phyloP scores from a whole-genome alignment of 2,888 invertebrate species.

The Rugalucina vietnamica region DNA sequence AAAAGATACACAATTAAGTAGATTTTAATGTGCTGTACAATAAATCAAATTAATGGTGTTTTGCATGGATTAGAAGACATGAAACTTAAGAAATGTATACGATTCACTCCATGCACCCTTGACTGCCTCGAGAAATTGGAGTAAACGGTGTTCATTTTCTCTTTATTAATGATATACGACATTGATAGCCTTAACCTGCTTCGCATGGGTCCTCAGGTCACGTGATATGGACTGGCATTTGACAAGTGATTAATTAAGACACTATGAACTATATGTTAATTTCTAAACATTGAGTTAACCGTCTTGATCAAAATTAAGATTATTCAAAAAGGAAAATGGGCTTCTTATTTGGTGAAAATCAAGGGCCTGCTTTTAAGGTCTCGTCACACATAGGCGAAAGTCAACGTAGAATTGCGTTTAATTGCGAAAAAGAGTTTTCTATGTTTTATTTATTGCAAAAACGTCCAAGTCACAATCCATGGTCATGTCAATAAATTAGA shows the following conservation, averaged over 20 bases:
- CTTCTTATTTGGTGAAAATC: too few species aligned
- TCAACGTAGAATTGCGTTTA: too few species aligned
- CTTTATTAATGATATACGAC: slow-evolving; percentile 10
- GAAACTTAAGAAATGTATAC: background rate
- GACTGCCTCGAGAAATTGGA: background rate
- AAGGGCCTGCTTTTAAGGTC: too few species aligned
- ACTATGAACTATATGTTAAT: background rate
- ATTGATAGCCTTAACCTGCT: background rate
- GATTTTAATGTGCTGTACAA: background rate
- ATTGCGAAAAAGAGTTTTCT: too few species aligned
- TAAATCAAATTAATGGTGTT: slow-evolving; percentile 6
- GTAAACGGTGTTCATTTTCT: background rate
- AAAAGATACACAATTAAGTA: background rate
- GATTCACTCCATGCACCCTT: slow-evolving; percentile 1
- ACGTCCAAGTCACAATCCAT: too few species aligned
- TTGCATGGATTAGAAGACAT: background rate
- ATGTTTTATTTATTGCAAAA: too few species aligned
- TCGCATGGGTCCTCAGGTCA: background rate
- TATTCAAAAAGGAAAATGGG: too few species aligned
- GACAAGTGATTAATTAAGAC: background rate
- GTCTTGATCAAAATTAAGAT: too few species aligned
- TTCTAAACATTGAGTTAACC: too few species aligned
- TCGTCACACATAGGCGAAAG: too few species aligned
- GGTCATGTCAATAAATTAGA: too few species aligned
- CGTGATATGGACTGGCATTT: background rate